Percentiles rank a stretch among this genome's conserved stretches.
These are phyloP conservation scores for Puffinus mauretanicus DNA, from an alignment of 2,113 vertebrate species.

Conservation along the genomic window DNA sequence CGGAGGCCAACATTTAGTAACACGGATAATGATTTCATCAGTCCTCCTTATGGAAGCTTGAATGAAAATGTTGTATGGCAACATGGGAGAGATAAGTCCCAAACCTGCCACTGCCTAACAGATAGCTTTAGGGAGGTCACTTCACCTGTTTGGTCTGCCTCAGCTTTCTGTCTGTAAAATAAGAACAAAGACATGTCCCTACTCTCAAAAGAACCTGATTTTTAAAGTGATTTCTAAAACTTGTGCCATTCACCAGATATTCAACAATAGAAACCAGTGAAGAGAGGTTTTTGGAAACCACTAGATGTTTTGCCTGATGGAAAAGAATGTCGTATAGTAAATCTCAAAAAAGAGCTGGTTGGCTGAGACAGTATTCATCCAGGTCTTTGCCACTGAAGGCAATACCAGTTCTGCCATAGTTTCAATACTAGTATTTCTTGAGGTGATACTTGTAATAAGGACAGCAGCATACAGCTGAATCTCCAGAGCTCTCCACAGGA, in stretches of 20 bases:
- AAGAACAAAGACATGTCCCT: background rate
- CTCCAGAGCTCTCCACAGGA: background rate
- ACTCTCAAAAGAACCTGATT: background rate
- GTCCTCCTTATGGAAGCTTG: background rate
- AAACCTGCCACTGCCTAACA: background rate
- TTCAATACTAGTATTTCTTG: background rate
- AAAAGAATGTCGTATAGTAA: background rate
- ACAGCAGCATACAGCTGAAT: background rate
- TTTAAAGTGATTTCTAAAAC: background rate
- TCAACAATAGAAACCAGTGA: background rate
- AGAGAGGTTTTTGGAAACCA: background rate
- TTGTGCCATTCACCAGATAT: background rate
- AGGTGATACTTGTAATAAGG: background rate
- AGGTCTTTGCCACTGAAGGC: background rate
- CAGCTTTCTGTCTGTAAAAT: background rate
- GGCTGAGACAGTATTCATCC: background rate
- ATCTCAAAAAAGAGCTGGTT: background rate
- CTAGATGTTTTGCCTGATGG: background rate
- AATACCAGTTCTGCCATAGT: background rate
- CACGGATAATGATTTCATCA: fast-evolving
- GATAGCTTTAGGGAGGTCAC: background rate
- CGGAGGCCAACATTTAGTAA: background rate
- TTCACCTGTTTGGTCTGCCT: background rate
- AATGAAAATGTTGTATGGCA: background rate
- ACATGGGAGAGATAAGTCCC: background rate